phyloP scores from a whole-genome alignment of 2,113 vertebrate species.

The Onychostruthus taczanowskii region DNA sequence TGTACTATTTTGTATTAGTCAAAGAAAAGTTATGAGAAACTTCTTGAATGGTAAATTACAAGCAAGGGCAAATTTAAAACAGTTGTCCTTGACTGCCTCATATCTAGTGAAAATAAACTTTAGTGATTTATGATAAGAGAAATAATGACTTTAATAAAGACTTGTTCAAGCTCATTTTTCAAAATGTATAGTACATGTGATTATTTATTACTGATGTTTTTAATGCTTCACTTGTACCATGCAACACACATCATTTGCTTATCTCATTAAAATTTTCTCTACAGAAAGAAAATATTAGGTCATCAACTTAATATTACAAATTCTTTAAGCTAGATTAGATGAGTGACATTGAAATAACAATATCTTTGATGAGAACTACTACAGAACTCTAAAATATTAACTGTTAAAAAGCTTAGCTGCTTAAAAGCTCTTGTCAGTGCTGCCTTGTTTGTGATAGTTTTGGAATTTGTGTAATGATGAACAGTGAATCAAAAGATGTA shows the following conservation, averaged over 20 bases:
- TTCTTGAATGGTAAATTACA: slow-evolving; percentile 24
- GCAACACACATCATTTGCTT: slow-evolving; percentile 39
- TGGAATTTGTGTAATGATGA: neutral
- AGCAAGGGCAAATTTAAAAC: slow-evolving; percentile 42
- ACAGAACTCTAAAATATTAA: neutral
- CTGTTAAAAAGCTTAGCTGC: neutral
- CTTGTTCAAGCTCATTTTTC: slow-evolving; percentile 52
- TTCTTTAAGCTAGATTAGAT: neutral
- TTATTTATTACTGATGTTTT: slow-evolving; percentile 42
- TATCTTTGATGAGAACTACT: neutral
- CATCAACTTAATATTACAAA: neutral
- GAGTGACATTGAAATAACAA: neutral
- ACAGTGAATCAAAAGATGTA: neutral
- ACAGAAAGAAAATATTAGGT: slow-evolving; percentile 4
- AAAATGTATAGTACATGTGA: slow-evolving; percentile 26
- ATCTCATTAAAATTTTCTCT: slow-evolving; percentile 38
- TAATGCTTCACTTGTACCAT: neutral
- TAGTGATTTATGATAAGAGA: slow-evolving; percentile 49
- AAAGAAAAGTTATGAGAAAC: neutral
- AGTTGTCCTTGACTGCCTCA: slow-evolving; percentile 35
- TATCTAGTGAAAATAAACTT: slow-evolving; percentile 40
- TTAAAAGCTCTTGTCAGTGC: neutral
- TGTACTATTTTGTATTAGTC: neutral
- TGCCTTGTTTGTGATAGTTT: neutral
- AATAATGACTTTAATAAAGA: slow-evolving; percentile 60